Base-by-base conservation (phyloP, 2,797 vertebrate genomes). In the Megalops cyprinoides region DNA sequence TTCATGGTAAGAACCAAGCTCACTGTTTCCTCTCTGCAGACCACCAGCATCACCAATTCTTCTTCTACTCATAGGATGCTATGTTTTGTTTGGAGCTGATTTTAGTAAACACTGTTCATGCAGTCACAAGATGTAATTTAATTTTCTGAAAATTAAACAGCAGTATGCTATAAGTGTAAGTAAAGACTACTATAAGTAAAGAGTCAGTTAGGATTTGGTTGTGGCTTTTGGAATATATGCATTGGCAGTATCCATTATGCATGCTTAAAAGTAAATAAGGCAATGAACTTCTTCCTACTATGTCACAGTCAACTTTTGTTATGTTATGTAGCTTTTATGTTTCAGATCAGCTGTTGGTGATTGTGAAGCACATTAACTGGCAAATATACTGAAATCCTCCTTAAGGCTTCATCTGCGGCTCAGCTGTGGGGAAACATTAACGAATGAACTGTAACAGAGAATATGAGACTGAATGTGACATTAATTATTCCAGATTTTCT, bases 1-100 rank as follows among this genome's bases (percentile, higher is more conserved):
- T 99, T 97, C 75, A 99, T 99, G 98, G 98, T 99, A 90, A 95
- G 93, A 76, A 71, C 80, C 49, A 18, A 67, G 76, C 55, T 31
- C 15, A 7, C 37, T 44, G 37, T 71, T 71, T 44, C 18, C 62
- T 9, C 62, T 34, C 34, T 67, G 9, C 6, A 67, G 15, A 18
- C 67, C 23, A 71, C 42, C 37, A 42, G n/a, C 39, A 71, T 34
- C 14, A 1, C 34, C 23, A 18, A 3, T 20, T 9, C 18, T 53
- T 15, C 4, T 1, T 71, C 28, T 14, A 12, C 37, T 34, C 60
- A 12, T 31, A 34, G 28, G 28, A 28, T 65, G 3, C 37, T n/a
- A n/a, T n/a, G n/a, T 15, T 10, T 34, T 37, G 60, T 65, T 1
- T 23, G n/a, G 51, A 53, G 53, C 46, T 48, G 46, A 48, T 48